Evolutionary conservation across 2,888 invertebrate genomes (phyloP), one percentile per base, ranked within the genome.

Genomic region (Sesia apiformis): DNA sequence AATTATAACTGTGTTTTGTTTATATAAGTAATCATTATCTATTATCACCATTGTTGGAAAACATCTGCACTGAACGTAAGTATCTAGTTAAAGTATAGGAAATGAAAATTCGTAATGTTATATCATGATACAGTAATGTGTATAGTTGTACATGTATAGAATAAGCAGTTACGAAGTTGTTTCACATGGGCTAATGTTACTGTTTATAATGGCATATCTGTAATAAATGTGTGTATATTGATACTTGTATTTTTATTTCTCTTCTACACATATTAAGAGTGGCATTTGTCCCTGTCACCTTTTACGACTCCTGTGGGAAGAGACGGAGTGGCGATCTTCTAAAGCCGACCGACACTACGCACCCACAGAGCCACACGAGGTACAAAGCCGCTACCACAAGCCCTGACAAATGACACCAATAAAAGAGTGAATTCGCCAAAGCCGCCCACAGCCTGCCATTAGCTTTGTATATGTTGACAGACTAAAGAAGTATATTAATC

Each of bases 211-310:
- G 74, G 82, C 84, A 86, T 88, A 87, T 88, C 84, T 85, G 82
- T 86, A 88, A 81, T 89, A 87, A 88, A 89, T 85, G 88, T 86
- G 87, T 87, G 88, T 84, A 85, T 81, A 86, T 84, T 84, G 76
- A 79, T 5, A 57, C 7, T 53, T 8, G 56, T 38, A 51, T 52
- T 72, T 72, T 74, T 61, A 64, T 69, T 70, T 62, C 2, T 42
- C 7, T 42, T 42, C 42, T 7, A 42, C 42, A 42, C 42, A 42
- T 42, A 42, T 42, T 42, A 3, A 42, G 5, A 42, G 5, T 6
- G 42, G 7, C 5, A 42, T 6, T 42, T 5, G 1, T 42, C 5
- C 42, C 7, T 42, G 7, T 6, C 42, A 42, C 42, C 42, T 42
- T 6, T 42, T 42, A 7, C 5, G 5, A 42, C 42, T 23, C 23